phyloP scores from a whole-genome alignment of 2,797 vertebrate species.

The Gymnoscopelus microlampas region DNA sequence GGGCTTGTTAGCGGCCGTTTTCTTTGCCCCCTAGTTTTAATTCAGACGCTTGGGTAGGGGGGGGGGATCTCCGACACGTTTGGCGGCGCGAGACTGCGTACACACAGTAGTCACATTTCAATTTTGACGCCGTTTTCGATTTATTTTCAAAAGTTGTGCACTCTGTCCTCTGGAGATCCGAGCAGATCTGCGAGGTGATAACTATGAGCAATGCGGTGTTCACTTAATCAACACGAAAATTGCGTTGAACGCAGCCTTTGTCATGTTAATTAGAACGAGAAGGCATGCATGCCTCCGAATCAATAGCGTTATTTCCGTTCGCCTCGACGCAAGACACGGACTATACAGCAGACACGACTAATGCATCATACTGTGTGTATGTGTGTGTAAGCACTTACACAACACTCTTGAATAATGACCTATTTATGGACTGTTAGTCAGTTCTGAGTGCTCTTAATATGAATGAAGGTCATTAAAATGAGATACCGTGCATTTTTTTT shows the following conservation, averaged over 20 bases:
- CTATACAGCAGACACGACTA: constrained; percentile 21
- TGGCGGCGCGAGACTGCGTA: neutral
- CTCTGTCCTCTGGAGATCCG: constrained; percentile 6
- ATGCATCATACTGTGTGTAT: constrained; percentile 8
- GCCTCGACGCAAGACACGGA: constrained; percentile 13
- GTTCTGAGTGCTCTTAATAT: constrained; percentile 52
- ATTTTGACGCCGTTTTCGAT: neutral
- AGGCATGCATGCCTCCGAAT: constrained; percentile 32
- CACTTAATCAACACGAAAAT: constrained; percentile 23
- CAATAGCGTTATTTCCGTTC: constrained; percentile 28
- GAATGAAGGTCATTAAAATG: constrained; percentile 56
- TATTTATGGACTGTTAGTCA: constrained; percentile 59
- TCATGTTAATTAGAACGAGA: constrained; percentile 39
- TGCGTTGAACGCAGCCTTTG: constrained; percentile 17
- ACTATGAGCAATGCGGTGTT: constrained; percentile 17
- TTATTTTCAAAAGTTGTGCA: neutral
- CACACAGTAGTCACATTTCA: constrained; percentile 7
- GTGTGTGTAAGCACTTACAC: constrained; percentile 26
- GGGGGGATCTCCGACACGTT: too few species aligned
- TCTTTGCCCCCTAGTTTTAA: too few species aligned
- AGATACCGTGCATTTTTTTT: constrained; percentile 48
- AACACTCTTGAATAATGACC: constrained; percentile 44
- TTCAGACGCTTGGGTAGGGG: too few species aligned
- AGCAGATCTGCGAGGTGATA: neutral
- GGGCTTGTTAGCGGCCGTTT: too few species aligned